Conservation (phyloP, 2,888 invertebrate species). For the Norana najaformis region DNA sequence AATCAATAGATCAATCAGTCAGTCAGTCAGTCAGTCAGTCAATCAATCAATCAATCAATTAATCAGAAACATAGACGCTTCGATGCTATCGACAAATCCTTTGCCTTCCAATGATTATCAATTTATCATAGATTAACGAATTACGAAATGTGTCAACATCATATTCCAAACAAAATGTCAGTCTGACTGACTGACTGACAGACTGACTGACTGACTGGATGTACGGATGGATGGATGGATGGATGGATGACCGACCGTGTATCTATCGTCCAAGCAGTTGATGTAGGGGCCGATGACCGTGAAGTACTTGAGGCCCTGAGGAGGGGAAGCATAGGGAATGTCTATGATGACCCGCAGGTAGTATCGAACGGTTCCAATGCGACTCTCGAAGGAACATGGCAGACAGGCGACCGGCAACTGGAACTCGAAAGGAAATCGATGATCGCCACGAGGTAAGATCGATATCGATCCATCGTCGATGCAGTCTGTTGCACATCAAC, state of each 20-base stretch:
- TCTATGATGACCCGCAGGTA: conserved; percentile 70
- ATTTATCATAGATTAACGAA: too few species aligned
- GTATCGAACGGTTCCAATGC: conserved; percentile 74
- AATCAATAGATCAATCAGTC: too few species aligned
- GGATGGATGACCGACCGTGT: conserved; percentile 67
- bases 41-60: too few species aligned
- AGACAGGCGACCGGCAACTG: conserved; percentile 74
- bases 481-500: conserved; percentile 38
- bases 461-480: conserved; percentile 59
- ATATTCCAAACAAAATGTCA: too few species aligned
- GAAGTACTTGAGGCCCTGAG: conserved; percentile 79
- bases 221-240: too few species aligned
- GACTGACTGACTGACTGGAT: too few species aligned
- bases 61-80: neutral
- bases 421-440: conserved; percentile 74
- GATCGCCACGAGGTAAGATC: conserved; percentile 73
- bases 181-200: too few species aligned
- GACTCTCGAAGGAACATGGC: conserved; percentile 78
- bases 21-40: too few species aligned
- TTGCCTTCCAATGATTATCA: too few species aligned
- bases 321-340: conserved; percentile 77
- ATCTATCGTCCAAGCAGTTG: conserved; percentile 80
- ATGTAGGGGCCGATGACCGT: conserved; percentile 78
- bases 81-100: too few species aligned
- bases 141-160: too few species aligned